Percentiles rank a stretch among this genome's conserved stretches.
Conservation (phyloP, 2,888 invertebrate species). For the Candidula unifasciata region DNA sequence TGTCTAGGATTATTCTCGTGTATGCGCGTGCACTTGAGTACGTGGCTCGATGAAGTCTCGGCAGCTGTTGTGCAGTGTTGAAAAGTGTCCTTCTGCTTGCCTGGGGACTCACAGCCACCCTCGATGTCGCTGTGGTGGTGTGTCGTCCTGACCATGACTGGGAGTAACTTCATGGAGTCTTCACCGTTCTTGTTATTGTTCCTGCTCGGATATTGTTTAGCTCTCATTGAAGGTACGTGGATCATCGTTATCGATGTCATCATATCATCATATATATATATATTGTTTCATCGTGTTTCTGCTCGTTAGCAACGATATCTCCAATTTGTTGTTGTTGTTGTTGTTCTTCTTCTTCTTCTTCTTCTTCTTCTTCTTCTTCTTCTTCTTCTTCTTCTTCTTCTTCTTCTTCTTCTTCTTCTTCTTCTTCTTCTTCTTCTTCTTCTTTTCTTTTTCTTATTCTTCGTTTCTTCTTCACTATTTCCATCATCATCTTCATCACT, state of each 20-base stretch:
- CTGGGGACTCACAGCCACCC: constrained; percentile 2
- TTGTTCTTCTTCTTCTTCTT: too few relatives aligned
- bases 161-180: constrained; percentile 48
- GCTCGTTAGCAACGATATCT: too few relatives aligned
- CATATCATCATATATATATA: not conserved
- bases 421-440: too few relatives aligned
- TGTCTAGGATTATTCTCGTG: constrained; percentile 33
- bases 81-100: not conserved
- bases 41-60: constrained; percentile 11
- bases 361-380: too few relatives aligned
- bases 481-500: too few relatives aligned
- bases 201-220: constrained; percentile 53
- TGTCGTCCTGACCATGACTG: not conserved
- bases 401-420: too few relatives aligned
- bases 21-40: constrained; percentile 32
- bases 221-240: constrained; percentile 52
- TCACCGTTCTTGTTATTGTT: constrained; percentile 51
- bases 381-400: too few relatives aligned
- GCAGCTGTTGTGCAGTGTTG: constrained; percentile 6
- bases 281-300: too few relatives aligned
- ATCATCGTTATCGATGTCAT: not conserved
- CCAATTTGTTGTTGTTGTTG: too few relatives aligned
- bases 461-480: too few relatives aligned
- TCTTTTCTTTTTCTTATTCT: too few relatives aligned
- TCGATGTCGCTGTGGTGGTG: constrained; percentile 2